These are phyloP conservation scores for Oxyura jamaicensis DNA, from an alignment of 2,113 vertebrate genomes.

Conservation along the genomic window DNA sequence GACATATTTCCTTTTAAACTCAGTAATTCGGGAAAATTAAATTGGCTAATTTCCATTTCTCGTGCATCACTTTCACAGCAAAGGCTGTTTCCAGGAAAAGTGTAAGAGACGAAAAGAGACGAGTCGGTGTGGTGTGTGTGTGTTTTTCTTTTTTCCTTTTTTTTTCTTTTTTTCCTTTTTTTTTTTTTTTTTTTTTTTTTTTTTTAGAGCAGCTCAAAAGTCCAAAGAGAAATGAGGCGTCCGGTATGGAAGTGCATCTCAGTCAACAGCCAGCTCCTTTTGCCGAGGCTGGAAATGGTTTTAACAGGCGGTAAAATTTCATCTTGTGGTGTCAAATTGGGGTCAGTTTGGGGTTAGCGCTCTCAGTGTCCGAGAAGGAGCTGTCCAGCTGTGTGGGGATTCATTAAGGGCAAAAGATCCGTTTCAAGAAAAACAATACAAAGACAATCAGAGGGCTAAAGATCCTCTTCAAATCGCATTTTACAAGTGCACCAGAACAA, in stretches of 20 bases:
- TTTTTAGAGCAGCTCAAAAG: neutral
- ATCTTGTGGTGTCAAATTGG: slow-evolving; percentile 97
- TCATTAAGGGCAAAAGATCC: slow-evolving; percentile 93
- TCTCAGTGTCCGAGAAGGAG: slow-evolving; percentile 96
- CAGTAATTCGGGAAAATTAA: neutral
- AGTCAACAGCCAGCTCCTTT: slow-evolving; percentile 77
- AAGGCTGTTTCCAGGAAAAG: slow-evolving; percentile 21
- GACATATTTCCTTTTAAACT: neutral
- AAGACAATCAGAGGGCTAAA: slow-evolving; percentile 92
- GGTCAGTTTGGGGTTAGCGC: slow-evolving; percentile 99
- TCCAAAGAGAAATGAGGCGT: slow-evolving; percentile 78
- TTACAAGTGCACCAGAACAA: slow-evolving; percentile 86
- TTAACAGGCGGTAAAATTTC: slow-evolving; percentile 97
- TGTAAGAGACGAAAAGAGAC: neutral
- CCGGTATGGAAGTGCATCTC: slow-evolving; percentile 76
- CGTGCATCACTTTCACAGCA: neutral
- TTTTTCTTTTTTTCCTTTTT: too few species aligned
- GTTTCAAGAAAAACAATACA: slow-evolving; percentile 96
- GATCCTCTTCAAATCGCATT: slow-evolving; percentile 88
- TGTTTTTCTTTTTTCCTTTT: too few species aligned
- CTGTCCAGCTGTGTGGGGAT: slow-evolving; percentile 97
- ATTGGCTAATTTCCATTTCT: slow-evolving; percentile 18
- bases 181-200: neutral
- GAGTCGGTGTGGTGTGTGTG: neutral
- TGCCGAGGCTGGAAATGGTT: slow-evolving; percentile 88